phyloP scores from a whole-genome alignment of 2,888 invertebrate species.

The Pterostichus madidus region DNA sequence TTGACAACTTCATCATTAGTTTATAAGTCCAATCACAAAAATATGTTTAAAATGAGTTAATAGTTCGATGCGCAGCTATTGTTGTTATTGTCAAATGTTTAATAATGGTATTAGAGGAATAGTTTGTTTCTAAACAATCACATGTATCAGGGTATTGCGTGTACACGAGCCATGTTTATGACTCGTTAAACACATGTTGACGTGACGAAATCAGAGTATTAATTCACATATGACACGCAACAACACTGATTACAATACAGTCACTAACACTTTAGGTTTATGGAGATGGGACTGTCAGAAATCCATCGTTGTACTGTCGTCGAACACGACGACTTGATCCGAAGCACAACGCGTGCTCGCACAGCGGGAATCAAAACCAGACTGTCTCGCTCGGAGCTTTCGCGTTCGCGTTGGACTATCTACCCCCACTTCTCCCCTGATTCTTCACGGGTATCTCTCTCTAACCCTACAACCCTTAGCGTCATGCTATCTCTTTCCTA shows the following conservation, averaged over 20 bases:
- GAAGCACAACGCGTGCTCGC: constrained; percentile 32
- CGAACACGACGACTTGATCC: no score
- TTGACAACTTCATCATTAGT: no score
- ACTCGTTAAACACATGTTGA: constrained; percentile 42
- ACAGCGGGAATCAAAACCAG: constrained; percentile 32
- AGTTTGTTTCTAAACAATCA: no score
- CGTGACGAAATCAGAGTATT: constrained; percentile 45
- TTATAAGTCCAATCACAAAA: no score
- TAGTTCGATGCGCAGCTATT: no score
- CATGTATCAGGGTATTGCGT: no score
- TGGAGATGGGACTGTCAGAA: no score
- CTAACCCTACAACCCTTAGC: constrained; percentile 14
- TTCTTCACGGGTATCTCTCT: constrained; percentile 13
- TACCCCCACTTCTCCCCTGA: constrained; percentile 45
- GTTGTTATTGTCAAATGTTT: no score
- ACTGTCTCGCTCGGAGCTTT: constrained; percentile 7
- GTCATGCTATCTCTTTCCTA: constrained; percentile 5
- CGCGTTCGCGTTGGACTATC: constrained; percentile 12
- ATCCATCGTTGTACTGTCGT: no score
- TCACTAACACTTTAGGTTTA: not conserved
- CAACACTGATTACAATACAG: not conserved
- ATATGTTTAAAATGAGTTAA: no score
- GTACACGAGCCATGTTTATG: no score
- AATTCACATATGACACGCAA: constrained; percentile 47
- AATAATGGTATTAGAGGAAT: no score